Conservation (phyloP, 2,888 invertebrate genomes). For the Tethea ocularis region DNA sequence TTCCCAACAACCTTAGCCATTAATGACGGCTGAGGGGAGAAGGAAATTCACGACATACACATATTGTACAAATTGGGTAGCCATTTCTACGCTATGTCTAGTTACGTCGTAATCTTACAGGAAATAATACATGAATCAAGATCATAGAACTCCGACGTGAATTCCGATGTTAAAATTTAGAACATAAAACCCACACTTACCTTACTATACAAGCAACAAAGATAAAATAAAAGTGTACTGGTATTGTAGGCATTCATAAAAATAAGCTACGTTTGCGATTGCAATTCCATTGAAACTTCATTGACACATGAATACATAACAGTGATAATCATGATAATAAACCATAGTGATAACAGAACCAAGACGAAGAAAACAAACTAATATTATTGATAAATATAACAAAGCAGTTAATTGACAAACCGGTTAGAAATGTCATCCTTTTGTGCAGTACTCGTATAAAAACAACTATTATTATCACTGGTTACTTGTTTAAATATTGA, state of each 20-base stretch:
- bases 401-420: conserved; percentile 27
- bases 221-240: neutral
- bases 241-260: neutral
- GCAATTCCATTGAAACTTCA: neutral
- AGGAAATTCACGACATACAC: conserved; percentile 23
- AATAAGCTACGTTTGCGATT: neutral
- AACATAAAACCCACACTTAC: no score
- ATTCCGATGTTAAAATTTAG: no score
- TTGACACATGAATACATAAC: neutral
- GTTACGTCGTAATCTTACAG: no score
- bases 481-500: conserved; percentile 43
- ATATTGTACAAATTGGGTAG: conserved; percentile 9
- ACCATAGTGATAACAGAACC: conserved; percentile 11
- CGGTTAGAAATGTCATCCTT: conserved; percentile 20
- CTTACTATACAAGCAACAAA: neutral
- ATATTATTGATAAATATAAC: conserved; percentile 19
- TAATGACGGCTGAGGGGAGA: conserved; percentile 36
- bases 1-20: conserved; percentile 57
- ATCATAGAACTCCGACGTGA: no score
- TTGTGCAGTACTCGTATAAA: conserved; percentile 24
- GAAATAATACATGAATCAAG: no score
- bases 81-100: neutral
- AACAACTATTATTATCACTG: conserved; percentile 25
- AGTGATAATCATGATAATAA: neutral
- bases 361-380: conserved; percentile 11